Percentiles rank a stretch among this genome's conserved stretches.
Evolutionary conservation across 2,113 vertebrate genomes (phyloP).

Genomic region (Myiopsitta monachus): DNA sequence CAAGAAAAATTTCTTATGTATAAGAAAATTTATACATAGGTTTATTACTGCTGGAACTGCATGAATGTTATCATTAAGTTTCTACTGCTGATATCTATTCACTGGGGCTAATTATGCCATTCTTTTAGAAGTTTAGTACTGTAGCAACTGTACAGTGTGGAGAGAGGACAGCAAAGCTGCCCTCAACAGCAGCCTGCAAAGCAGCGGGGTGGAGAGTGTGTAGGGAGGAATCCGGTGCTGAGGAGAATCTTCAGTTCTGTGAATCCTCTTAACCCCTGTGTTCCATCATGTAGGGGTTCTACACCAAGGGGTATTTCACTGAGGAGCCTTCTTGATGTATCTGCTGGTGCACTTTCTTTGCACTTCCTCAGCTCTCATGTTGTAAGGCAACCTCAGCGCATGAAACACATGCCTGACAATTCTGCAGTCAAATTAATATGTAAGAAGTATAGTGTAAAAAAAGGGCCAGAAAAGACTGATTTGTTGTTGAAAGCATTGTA

Average conservation of each 20-base stretch:
- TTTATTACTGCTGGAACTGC: neutral
- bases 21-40: neutral
- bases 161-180: neutral
- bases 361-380: neutral
- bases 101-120: neutral
- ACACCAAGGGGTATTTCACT: neutral
- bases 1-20: neutral
- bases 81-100: neutral
- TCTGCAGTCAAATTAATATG: constrained; percentile 9
- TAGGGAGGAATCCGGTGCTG: neutral
- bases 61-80: neutral
- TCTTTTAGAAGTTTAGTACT: neutral
- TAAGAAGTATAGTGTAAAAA: neutral
- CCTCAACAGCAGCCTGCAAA: neutral
- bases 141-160: neutral
- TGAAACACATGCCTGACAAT: neutral
- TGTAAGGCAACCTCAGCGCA: neutral
- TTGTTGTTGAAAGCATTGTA: constrained; percentile 15
- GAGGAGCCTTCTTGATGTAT: neutral
- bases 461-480: constrained; percentile 13
- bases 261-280: neutral
- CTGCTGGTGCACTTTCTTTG: neutral
- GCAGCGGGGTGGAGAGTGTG: neutral
- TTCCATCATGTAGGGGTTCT: neutral
- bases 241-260: neutral